Conservation (phyloP, 1,140 invertebrate species). For the Ruditapes philippinarum region DNA sequence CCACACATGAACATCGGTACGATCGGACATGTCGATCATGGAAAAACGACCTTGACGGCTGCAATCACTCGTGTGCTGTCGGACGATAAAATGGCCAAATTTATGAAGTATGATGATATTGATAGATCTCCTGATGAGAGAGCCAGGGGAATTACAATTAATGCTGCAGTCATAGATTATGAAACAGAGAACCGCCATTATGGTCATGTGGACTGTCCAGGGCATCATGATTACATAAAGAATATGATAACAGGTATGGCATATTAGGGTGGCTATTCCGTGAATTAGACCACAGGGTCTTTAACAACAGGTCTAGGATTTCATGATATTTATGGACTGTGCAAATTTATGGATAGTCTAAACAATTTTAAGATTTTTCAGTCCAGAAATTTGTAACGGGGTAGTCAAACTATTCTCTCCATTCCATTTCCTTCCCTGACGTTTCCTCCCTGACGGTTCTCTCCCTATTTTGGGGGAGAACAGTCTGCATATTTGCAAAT, state of each 20-base stretch:
- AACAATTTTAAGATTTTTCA: too few relatives aligned
- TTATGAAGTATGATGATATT: constrained; percentile 96
- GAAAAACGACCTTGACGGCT: constrained; percentile 98
- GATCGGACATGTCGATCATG: constrained; percentile 99
- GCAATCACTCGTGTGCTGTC: constrained; percentile 94
- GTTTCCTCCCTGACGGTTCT: too few relatives aligned
- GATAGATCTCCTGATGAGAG: constrained; percentile 98
- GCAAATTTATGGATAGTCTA: too few relatives aligned
- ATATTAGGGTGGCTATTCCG: too few relatives aligned
- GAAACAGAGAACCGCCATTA: constrained; percentile 94
- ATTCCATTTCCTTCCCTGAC: too few relatives aligned
- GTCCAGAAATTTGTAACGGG: too few relatives aligned
- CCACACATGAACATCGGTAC: constrained; percentile 99
- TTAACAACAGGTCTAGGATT: too few relatives aligned
- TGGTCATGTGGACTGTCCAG: constrained; percentile 98
- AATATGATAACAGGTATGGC: constrained; percentile 99
- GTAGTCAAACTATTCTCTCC: too few relatives aligned
- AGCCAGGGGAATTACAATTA: constrained; percentile 98
- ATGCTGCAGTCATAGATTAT: constrained; percentile 97
- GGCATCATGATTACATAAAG: constrained; percentile 99
- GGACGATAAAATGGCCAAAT: constrained; percentile 89
- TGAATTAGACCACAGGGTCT: too few relatives aligned
- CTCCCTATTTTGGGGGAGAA: too few relatives aligned
- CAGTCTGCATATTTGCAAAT: too few relatives aligned
- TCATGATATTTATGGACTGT: too few relatives aligned